phyloP scores from a whole-genome alignment of 2,113 vertebrate genomes.

The Balaeniceps rex region DNA sequence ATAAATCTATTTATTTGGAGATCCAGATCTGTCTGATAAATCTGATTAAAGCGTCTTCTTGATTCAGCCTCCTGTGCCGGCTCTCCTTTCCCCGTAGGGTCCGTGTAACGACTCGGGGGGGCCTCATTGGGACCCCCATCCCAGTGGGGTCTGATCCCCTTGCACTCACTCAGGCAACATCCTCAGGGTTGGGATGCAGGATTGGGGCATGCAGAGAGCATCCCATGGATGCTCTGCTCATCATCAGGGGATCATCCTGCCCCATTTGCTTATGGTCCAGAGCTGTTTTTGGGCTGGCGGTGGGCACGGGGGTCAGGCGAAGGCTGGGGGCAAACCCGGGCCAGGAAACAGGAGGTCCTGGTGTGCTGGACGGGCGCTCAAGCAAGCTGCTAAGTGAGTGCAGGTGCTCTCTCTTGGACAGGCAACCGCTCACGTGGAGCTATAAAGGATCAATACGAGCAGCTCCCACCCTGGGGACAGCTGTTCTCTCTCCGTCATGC shows the following conservation, averaged over 20 bases:
- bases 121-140: not conserved
- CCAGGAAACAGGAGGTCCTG: not conserved
- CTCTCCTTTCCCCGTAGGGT: not conserved
- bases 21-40: conserved; percentile 46
- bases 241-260: not conserved
- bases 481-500: rapidly evolving
- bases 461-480: not conserved
- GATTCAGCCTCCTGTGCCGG: not conserved
- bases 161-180: not conserved
- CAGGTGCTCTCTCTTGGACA: not conserved
- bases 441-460: not conserved
- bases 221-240: not conserved
- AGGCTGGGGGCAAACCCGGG: not conserved
- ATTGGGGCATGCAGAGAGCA: rapidly evolving
- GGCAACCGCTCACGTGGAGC: not conserved
- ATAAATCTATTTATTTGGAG: conserved; percentile 74
- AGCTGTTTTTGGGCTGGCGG: rapidly evolving
- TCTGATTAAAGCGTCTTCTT: conserved; percentile 50
- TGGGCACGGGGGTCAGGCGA: rapidly evolving
- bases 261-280: rapidly evolving
- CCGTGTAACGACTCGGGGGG: rapidly evolving
- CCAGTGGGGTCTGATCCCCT: not conserved
- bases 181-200: not conserved
- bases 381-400: not conserved
- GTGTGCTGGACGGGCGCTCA: not conserved